phyloP scores from a whole-genome alignment of 2,888 invertebrate species.

The Alloplasta piceator region DNA sequence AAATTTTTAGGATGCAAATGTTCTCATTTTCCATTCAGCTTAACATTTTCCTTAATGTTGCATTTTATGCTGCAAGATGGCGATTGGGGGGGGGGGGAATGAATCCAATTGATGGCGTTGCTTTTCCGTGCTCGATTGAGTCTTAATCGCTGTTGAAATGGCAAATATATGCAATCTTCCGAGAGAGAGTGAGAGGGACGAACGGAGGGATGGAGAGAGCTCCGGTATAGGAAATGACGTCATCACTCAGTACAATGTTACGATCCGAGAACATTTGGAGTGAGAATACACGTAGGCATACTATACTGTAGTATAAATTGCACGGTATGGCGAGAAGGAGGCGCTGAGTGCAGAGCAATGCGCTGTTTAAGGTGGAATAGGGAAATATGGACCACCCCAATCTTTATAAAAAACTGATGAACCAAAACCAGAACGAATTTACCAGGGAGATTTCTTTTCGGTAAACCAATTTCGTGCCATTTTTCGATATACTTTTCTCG shows the following conservation, averaged over 20 bases:
- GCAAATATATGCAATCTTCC: conserved; percentile 72
- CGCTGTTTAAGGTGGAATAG: no score
- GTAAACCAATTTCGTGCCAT: no score
- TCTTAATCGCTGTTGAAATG: conserved; percentile 75
- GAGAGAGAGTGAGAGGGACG: conserved; percentile 7
- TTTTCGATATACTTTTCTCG: no score
- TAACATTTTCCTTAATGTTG: no score
- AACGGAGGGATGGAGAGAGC: conserved; percentile 76
- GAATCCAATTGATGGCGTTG: conserved; percentile 36
- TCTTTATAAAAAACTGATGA: no score
- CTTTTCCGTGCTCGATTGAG: conserved; percentile 63
- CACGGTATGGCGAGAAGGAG: conserved; percentile 42
- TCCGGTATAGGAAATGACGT: conserved; percentile 80
- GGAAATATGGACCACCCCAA: no score
- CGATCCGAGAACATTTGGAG: conserved; percentile 53
- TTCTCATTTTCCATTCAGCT: no score
- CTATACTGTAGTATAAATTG: conserved; percentile 39
- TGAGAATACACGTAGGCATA: conserved; percentile 48
- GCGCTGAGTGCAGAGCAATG: conserved; percentile 27
- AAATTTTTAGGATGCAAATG: no score
- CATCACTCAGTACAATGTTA: conserved; percentile 79
- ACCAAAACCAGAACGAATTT: no score
- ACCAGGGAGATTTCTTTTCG: no score
- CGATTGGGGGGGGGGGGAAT: neutral
- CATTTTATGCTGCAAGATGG: no score